Evolutionary conservation across 37 sponge, comb jelly and placozoan genomes (phyloP), one percentile per base, ranked within the genome.

Genomic region (Spongilla lacustris): DNA sequence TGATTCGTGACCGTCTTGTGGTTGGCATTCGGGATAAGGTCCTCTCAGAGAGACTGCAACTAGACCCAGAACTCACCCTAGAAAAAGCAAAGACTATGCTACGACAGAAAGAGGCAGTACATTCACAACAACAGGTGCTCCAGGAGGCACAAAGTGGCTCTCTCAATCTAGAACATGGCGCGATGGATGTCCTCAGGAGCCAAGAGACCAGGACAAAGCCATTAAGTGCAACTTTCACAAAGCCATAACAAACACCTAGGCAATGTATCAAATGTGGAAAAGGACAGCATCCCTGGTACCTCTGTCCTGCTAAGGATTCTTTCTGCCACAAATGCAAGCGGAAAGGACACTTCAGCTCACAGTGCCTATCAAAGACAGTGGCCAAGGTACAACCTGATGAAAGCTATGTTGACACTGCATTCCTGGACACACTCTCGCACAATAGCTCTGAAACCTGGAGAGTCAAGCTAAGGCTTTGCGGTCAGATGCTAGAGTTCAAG

Each of bases 91-190:
- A 82, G 77, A 88, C 28, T 28, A 24, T 30, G 17, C 67, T 88
- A 22, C 75, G 81, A 34, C 88, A 88, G 49, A 66, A 79, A 68
- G 82, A 88, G 77, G 88, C 82, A n/a, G 77, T 81, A 19, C 19
- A 66, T 0, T 82, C 74, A 67, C 88, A 81, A 69, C 71, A 49
- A 21, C 50, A 48, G n/a, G 68, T 71, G 31, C 77, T 88, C 23
- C 71, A 78, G n/a, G 50, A 24, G 5, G 46, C 27, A 21, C 10
- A 23, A 41, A 23, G 25, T 27, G 22, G 58, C 26, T 23, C 28
- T 28, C 19, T 50, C 12, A 29, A 22, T 19, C 4, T 79, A 27
- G 80, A 79, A 26, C 36, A 13, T 38, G 77, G 46, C 46, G 9
- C 5, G 71, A 9, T 25, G 71, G 9, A 28, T 28, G 26, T 28